Percentiles rank a stretch among this genome's conserved stretches.
Evolutionary conservation across 2,113 vertebrate species (phyloP).

Genomic region (Cettia cetti): DNA sequence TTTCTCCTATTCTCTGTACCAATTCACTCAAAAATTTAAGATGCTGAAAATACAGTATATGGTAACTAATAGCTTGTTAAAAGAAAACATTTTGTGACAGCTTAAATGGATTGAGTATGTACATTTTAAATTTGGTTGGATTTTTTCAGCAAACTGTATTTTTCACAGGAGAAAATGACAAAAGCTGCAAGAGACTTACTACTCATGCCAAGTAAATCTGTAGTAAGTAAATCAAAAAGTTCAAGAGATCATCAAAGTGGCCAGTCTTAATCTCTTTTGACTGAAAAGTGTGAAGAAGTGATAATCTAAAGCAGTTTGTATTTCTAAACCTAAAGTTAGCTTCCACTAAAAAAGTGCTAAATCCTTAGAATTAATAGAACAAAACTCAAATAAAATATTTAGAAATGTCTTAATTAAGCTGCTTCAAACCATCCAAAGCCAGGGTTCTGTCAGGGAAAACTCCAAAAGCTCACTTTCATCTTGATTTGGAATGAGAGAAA

Average conservation of each 20-base stretch:
- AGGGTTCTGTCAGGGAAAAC: neutral
- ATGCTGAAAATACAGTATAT: neutral
- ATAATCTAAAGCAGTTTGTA: neutral
- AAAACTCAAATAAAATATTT: neutral
- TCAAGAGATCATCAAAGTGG: neutral
- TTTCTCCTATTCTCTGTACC: neutral
- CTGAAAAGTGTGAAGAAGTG: neutral
- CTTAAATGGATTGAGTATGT: neutral
- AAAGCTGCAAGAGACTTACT: neutral
- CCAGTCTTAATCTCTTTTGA: neutral
- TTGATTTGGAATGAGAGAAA: neutral
- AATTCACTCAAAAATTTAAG: neutral
- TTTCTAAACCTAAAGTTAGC: neutral
- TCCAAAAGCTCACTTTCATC: neutral
- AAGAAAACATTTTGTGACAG: neutral
- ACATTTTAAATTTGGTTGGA: neutral
- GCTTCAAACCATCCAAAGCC: neutral
- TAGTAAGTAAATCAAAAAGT: neutral
- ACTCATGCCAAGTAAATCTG: neutral
- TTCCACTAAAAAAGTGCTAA: neutral
- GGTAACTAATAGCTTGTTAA: neutral
- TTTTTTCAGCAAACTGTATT: neutral
- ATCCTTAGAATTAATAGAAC: neutral
- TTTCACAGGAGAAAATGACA: neutral
- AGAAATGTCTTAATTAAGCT: neutral